Base-by-base conservation (phyloP, 2,113 vertebrate species). In the Edolisoma coerulescens region DNA sequence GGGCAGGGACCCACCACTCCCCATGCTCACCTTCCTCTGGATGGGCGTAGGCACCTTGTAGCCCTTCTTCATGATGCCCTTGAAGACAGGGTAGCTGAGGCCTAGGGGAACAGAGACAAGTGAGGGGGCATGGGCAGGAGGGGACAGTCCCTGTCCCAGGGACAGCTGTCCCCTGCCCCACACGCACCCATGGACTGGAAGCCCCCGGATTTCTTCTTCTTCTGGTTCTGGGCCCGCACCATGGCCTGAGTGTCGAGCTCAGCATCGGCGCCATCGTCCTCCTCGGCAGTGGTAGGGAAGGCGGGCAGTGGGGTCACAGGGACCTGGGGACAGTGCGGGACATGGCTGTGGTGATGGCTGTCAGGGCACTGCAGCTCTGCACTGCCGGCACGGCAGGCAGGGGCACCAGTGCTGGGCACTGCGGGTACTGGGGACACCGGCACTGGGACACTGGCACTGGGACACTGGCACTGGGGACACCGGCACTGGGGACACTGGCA, bases 181-280 rank as follows among this genome's bases (percentile, higher is more conserved):
- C 59, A 97, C 98, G 6, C 77, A 99, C 99, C 99, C 99, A 99
- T 99, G 33, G 99, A 99, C 96, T 99, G 99, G 96, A 99, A 99
- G n/a, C 99, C 99, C 10, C 99, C 99, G 0, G 99, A 99, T 82
- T 99, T 99, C 97, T 99, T 99, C 95, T 99, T 99, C 97, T 99
- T 99, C 98, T 99, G 99, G 97, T 99, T 99, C 96, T 99, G 99
- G 6, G 98, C 99, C 56, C 98, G 97, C 64, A 99, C 98, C 97
- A 99, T 96, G 95, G 98, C 97, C 85, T 98, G 97, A 2, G 98
- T 99, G 98, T 99, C 99, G 0, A 96, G 98, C 96, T 99, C 99
- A 20, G 98, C 97, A 2, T 99, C 99, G 3, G 97, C 73, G 7
- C 84, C 99, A 8, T 98, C 75, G 14, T 92, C 98, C 35, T 99